A percentile compares a stretch with the other conserved stretches of the same genome.
phyloP scores from a whole-genome alignment of 2,888 invertebrate species.

The Pinctada fucata region DNA sequence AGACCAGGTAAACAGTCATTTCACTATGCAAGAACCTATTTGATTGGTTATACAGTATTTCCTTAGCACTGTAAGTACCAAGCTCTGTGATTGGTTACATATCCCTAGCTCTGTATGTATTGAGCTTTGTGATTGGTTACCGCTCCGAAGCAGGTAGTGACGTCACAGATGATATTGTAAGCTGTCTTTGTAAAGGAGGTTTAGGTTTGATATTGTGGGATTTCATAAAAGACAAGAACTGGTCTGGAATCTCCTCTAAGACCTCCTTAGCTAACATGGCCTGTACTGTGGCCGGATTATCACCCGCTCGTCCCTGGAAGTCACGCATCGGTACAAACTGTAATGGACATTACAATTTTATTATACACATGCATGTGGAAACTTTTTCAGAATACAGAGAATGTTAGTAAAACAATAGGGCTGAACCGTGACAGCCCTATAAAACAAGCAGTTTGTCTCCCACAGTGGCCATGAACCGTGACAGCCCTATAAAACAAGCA shows the following conservation, averaged over 20 bases:
- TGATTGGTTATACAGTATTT: too few relatives aligned
- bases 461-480: too few relatives aligned
- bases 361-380: background rate
- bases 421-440: too few relatives aligned
- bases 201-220: constrained; percentile 78
- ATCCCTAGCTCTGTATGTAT: too few relatives aligned
- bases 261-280: constrained; percentile 80
- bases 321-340: constrained; percentile 80
- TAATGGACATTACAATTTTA: constrained; percentile 11
- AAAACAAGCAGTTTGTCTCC: too few relatives aligned
- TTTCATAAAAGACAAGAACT: constrained; percentile 78
- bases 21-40: too few relatives aligned
- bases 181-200: constrained; percentile 70
- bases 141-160: constrained; percentile 64
- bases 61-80: too few relatives aligned
- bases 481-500: too few relatives aligned
- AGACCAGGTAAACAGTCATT: too few relatives aligned
- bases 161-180: constrained; percentile 65
- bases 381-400: background rate
- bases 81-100: too few relatives aligned
- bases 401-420: background rate
- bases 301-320: constrained; percentile 72
- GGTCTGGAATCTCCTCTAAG: constrained; percentile 81
- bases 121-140: constrained; percentile 24
- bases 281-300: constrained; percentile 72